Conservation (phyloP, 2,113 vertebrate genomes). For the Sprattus sprattus region DNA sequence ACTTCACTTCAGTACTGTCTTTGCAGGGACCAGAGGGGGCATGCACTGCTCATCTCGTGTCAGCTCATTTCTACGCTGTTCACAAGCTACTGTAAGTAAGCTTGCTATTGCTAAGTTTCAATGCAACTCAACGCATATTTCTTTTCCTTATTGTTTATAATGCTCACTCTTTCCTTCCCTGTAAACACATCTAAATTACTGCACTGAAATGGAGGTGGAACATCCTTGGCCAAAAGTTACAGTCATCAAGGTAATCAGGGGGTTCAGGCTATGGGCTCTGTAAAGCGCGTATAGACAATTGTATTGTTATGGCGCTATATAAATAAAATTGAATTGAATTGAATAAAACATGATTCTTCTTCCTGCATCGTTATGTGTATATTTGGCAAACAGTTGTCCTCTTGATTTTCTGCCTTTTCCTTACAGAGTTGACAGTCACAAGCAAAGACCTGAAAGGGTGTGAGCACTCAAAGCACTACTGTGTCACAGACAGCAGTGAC, state of each 20-base stretch:
- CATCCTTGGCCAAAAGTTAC: conserved; percentile 14
- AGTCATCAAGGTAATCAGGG: conserved; percentile 30
- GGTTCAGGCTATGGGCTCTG: too few relatives aligned
- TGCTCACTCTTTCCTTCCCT: neutral
- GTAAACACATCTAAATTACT: neutral
- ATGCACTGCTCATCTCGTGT: neutral
- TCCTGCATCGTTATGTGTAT: too few relatives aligned
- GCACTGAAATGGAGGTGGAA: neutral
- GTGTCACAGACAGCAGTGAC: neutral
- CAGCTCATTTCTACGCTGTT: neutral
- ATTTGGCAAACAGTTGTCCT: neutral
- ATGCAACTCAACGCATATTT: neutral
- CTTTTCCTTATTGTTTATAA: neutral
- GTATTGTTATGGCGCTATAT: too few relatives aligned
- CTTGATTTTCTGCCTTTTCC: neutral
- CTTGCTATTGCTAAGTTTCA: neutral
- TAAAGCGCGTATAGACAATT: too few relatives aligned
- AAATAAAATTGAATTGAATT: too few relatives aligned
- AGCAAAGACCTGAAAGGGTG: conserved; percentile 23
- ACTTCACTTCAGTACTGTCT: too few relatives aligned
- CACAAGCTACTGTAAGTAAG: neutral
- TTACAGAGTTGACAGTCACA: conserved; percentile 38
- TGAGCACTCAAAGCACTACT: neutral
- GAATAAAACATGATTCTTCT: neutral
- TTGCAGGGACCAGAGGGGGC: neutral